Evolutionary conservation across 2,797 vertebrate species (phyloP).

Genomic region (Eulemur coronatus): DNA sequence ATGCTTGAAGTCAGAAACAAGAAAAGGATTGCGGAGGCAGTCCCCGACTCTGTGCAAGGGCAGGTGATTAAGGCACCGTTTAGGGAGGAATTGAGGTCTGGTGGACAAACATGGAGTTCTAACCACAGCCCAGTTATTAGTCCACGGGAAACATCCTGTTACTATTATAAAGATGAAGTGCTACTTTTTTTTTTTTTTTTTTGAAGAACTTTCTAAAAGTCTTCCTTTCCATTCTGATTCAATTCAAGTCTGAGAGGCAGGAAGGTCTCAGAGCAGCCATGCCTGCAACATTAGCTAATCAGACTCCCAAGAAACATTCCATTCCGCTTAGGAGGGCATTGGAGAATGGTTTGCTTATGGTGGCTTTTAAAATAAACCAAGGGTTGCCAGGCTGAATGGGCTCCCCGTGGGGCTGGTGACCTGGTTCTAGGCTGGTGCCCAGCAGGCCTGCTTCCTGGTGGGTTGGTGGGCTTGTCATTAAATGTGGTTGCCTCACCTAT

Average conservation of each 20-base stretch:
- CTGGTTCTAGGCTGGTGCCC: constrained; percentile 50
- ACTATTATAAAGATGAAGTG: constrained; percentile 75
- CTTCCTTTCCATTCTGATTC: constrained; percentile 63
- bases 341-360: constrained; percentile 63
- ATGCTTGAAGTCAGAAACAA: constrained; percentile 61
- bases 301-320: constrained; percentile 75
- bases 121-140: constrained; percentile 70
- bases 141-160: constrained; percentile 76
- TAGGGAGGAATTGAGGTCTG: constrained; percentile 72
- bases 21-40: constrained; percentile 62
- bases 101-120: constrained; percentile 62
- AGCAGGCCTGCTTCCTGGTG: not conserved
- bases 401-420: constrained; percentile 50
- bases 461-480: not conserved
- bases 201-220: constrained; percentile 56
- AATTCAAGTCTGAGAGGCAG: constrained; percentile 52
- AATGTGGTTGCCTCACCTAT: not conserved
- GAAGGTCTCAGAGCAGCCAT: constrained; percentile 66
- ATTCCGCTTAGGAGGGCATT: constrained; percentile 69
- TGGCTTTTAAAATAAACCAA: constrained; percentile 73
- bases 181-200: not conserved
- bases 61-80: constrained; percentile 69
- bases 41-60: constrained; percentile 47
- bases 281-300: constrained; percentile 73
- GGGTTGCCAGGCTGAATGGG: constrained; percentile 61